Evolutionary conservation across 2,888 invertebrate genomes (phyloP).

Genomic region (Dryomyza anilis): DNA sequence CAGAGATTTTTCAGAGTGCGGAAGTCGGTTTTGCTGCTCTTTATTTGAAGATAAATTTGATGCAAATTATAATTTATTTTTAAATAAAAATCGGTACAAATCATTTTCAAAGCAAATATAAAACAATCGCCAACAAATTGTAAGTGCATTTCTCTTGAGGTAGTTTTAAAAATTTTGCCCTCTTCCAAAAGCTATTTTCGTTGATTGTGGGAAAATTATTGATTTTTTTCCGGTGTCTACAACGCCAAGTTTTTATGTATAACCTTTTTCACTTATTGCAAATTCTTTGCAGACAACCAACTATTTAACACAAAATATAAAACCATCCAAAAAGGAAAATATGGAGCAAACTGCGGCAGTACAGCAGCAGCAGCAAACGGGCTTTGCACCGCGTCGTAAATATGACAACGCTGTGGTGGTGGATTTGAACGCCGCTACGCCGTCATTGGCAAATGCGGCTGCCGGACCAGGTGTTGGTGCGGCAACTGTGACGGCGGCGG

Average conservation of each 20-base stretch:
- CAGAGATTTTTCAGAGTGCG: too few relatives aligned
- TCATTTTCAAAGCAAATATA: conserved; percentile 31
- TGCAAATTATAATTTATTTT: conserved; percentile 54
- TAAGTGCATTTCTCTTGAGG: conserved; percentile 30
- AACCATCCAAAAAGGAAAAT: conserved; percentile 25
- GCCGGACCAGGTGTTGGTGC: conserved; percentile 32
- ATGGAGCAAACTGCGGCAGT: conserved; percentile 38
- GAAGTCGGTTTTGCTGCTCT: conserved; percentile 53
- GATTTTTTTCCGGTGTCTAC: conserved; percentile 29
- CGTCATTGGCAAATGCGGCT: conserved; percentile 8
- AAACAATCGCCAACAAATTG: conserved; percentile 31
- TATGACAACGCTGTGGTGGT: conserved; percentile 49
- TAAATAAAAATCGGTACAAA: conserved; percentile 58
- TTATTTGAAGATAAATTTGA: conserved; percentile 58
- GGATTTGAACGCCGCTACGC: too few relatives aligned
- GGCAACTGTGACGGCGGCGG: conserved; percentile 29
- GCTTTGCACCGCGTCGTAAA: conserved; percentile 57
- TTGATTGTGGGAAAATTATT: conserved; percentile 31
- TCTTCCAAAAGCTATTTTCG: background rate
- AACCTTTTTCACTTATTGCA: conserved; percentile 19
- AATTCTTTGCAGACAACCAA: too few relatives aligned
- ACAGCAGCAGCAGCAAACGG: conserved; percentile 41
- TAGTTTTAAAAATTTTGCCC: background rate
- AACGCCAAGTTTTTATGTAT: conserved; percentile 22
- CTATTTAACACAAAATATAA: conserved; percentile 36